Percentiles rank a stretch among this genome's conserved stretches.
These are phyloP conservation scores for Lydus trimaculatus DNA, from an alignment of 2,888 invertebrate species.

Conservation along the genomic window DNA sequence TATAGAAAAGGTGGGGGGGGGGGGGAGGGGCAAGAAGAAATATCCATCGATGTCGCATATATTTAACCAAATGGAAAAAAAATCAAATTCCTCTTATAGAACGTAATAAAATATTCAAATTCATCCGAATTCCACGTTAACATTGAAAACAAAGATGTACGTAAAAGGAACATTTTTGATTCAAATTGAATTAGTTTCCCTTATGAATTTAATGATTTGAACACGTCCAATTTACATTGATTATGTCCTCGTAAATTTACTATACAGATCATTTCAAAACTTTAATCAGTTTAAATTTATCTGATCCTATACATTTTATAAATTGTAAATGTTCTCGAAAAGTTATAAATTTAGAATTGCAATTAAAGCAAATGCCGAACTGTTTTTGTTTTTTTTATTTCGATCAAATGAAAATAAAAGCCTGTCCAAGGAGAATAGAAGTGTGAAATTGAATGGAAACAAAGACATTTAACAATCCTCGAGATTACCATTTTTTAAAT, in stretches of 20 bases:
- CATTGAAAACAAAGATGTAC: too few species aligned
- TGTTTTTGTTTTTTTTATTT: not conserved
- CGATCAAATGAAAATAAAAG: not conserved
- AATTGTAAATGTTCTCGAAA: not conserved
- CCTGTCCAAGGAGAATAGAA: not conserved
- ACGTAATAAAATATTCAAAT: not conserved
- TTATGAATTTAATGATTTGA: not conserved
- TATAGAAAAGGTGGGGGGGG: too few species aligned
- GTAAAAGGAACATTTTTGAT: too few species aligned
- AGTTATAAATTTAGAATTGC: not conserved
- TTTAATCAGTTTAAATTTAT: not conserved
- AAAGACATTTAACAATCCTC: not conserved
- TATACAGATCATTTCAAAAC: not conserved
- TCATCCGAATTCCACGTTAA: not conserved
- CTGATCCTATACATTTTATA: too few species aligned
- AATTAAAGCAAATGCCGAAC: not conserved
- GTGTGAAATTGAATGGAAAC: not conserved
- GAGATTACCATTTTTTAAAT: too few species aligned
- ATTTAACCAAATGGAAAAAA: too few species aligned
- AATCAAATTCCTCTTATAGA: too few species aligned
- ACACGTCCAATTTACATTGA: not conserved
- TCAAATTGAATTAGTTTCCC: not conserved
- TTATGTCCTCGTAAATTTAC: not conserved
- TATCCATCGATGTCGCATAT: too few species aligned
- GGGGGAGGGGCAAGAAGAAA: too few species aligned